Percentiles rank a stretch among this genome's conserved stretches.
Evolutionary conservation across 2,888 invertebrate species (phyloP).

Genomic region (Geophilus truncorum): DNA sequence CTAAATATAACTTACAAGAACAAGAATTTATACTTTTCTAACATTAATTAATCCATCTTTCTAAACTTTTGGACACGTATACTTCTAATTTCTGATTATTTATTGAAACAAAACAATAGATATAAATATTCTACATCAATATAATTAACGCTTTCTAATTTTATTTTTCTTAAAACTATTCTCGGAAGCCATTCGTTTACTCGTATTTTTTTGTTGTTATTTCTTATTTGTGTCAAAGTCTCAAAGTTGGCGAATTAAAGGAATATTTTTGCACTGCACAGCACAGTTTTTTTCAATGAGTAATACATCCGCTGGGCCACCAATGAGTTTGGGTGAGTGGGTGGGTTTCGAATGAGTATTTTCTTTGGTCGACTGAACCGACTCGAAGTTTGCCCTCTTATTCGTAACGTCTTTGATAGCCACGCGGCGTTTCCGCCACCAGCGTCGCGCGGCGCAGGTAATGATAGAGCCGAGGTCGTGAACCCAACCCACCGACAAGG

Average conservation of each 20-base stretch:
- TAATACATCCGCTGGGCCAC: not conserved
- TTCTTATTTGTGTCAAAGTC: too few species aligned
- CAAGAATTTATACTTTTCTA: too few species aligned
- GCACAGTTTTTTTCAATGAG: not conserved
- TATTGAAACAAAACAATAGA: too few species aligned
- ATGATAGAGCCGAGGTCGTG: not conserved
- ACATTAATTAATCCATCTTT: too few species aligned
- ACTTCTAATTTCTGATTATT: too few species aligned
- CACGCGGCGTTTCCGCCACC: constrained; percentile 10
- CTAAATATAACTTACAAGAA: too few species aligned
- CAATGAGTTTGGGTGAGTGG: not conserved
- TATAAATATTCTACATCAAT: too few species aligned
- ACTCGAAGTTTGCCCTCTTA: not conserved
- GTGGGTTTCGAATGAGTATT: not conserved
- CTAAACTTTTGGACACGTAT: too few species aligned
- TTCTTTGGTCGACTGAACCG: not conserved
- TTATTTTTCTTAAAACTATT: not conserved
- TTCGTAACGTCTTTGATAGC: not conserved
- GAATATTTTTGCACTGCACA: not conserved
- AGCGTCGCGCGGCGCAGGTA: not conserved
- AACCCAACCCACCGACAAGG: not conserved
- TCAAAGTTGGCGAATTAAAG: not conserved
- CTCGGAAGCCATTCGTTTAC: not conserved
- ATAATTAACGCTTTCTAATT: too few species aligned
- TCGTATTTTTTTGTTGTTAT: not conserved